phyloP scores from a whole-genome alignment of 2,888 invertebrate species.

The Phlogophora meticulosa region DNA sequence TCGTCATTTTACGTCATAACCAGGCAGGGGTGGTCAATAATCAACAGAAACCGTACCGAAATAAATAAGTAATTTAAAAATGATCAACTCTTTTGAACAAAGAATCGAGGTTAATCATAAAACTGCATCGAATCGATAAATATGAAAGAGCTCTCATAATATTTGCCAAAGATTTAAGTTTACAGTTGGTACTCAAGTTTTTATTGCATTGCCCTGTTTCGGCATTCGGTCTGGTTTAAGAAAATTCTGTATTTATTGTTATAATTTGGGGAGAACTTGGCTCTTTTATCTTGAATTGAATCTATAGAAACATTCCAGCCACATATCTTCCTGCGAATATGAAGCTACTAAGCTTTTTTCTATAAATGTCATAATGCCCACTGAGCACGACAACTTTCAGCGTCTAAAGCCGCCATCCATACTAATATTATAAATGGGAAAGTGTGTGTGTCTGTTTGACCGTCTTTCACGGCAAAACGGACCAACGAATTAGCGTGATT shows the following conservation, averaged over 20 bases:
- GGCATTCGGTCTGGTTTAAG: slow-evolving; percentile 19
- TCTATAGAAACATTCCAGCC: slow-evolving; percentile 7
- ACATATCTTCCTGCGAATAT: background rate
- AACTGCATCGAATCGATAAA: slow-evolving; percentile 39
- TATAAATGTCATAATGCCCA: background rate
- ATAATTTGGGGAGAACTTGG: slow-evolving; percentile 47
- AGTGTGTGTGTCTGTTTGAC: too few relatives aligned
- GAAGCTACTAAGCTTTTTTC: background rate
- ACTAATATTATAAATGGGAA: too few relatives aligned
- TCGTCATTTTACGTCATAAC: too few relatives aligned
- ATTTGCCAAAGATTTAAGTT: slow-evolving; percentile 51
- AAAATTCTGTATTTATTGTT: slow-evolving; percentile 45
- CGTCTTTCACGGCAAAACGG: too few relatives aligned
- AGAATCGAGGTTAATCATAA: slow-evolving; percentile 20
- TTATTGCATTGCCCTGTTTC: slow-evolving; percentile 49
- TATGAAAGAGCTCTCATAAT: slow-evolving; percentile 30
- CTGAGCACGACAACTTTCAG: too few relatives aligned
- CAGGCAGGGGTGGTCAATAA: too few relatives aligned
- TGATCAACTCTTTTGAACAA: slow-evolving; percentile 1
- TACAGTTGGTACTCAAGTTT: slow-evolving; percentile 36
- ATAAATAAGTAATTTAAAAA: slow-evolving; percentile 17
- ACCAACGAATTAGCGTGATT: too few relatives aligned
- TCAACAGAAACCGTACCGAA: too few relatives aligned
- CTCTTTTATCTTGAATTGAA: slow-evolving; percentile 41
- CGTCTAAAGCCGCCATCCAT: too few relatives aligned